Percentiles rank a stretch among this genome's conserved stretches.
Conservation (phyloP, 1,140 invertebrate species). For the Hypsibius dujardini region DNA sequence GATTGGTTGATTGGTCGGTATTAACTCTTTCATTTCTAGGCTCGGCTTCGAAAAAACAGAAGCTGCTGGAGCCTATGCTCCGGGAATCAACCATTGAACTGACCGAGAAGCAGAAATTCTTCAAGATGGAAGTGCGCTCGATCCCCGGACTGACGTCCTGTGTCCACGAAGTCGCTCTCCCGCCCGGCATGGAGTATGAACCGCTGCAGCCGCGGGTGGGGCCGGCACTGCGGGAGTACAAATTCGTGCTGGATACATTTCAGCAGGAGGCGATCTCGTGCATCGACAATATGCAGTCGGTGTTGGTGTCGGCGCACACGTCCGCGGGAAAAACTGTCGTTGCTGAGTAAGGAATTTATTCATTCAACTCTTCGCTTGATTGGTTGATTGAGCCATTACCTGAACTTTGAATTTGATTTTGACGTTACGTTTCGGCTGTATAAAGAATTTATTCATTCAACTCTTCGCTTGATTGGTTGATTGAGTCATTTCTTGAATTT, state of each 20-base stretch:
- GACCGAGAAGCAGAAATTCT: not conserved
- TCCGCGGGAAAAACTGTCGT: constrained; percentile 99
- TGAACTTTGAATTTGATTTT: too few species aligned
- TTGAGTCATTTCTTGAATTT: too few species aligned
- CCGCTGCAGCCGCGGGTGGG: constrained; percentile 38
- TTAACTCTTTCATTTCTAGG: too few species aligned
- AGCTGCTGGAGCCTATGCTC: not conserved
- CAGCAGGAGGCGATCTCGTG: constrained; percentile 93
- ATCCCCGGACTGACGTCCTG: constrained; percentile 13
- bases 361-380: not conserved
- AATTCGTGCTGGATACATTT: constrained; percentile 90
- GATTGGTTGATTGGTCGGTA: too few species aligned
- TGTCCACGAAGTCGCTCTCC: constrained; percentile 48
- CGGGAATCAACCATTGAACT: not conserved
- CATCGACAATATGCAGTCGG: constrained; percentile 89
- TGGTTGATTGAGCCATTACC: not conserved
- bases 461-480: not conserved
- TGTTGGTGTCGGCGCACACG: constrained; percentile 94
- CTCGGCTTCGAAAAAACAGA: not conserved
- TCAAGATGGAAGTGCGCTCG: not conserved
- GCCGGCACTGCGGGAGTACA: constrained; percentile 75
- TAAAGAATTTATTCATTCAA: constrained; percentile 45
- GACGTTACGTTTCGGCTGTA: constrained; percentile 37
- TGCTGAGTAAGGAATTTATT: constrained; percentile 60
- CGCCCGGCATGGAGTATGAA: constrained; percentile 61